Percentiles rank a stretch among this genome's conserved stretches.
Evolutionary conservation across 2,888 invertebrate species (phyloP).

Genomic region (Plebejus anna): DNA sequence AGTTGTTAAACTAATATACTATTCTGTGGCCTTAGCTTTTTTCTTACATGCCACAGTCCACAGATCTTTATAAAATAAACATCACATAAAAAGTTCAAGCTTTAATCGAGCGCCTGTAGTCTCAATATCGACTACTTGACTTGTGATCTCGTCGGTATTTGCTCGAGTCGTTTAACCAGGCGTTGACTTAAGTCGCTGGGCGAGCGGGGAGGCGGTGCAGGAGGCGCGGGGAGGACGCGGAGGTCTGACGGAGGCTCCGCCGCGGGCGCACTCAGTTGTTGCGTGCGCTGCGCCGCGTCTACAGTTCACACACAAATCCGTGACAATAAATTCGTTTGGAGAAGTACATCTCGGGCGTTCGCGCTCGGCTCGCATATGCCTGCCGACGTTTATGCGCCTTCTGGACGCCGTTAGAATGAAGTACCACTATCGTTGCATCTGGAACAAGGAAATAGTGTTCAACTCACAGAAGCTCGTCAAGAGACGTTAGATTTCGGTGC

Average conservation of each 20-base stretch:
- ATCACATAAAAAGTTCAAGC: not conserved
- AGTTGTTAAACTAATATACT: too few relatives aligned
- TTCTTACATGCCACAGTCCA: not conserved
- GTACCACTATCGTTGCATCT: constrained; percentile 93
- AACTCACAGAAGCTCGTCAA: constrained; percentile 95
- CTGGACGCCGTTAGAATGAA: constrained; percentile 79
- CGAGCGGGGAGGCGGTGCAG: constrained; percentile 31
- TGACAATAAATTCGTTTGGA: constrained; percentile 75
- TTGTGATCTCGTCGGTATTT: constrained; percentile 14
- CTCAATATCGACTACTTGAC: not conserved
- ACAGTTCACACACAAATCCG: constrained; percentile 56
- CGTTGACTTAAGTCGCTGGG: constrained; percentile 31
- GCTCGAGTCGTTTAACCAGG: constrained; percentile 1
- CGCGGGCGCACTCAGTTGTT: constrained; percentile 58
- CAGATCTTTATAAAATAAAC: not conserved
- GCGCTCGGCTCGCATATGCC: constrained; percentile 74
- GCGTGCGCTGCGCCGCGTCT: constrained; percentile 61
- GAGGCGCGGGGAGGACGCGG: constrained; percentile 41
- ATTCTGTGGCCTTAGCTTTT: not conserved
- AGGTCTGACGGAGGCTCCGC: constrained; percentile 39
- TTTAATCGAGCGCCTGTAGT: constrained; percentile 5
- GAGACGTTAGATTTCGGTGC: constrained; percentile 86
- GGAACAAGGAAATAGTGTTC: constrained; percentile 95
- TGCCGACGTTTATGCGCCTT: constrained; percentile 67
- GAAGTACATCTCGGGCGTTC: constrained; percentile 64